Evolutionary conservation across 53 echinoderm and acorn worm species (phyloP), one percentile per base, ranked within the genome.

Genomic region (Henricia sp.): DNA sequence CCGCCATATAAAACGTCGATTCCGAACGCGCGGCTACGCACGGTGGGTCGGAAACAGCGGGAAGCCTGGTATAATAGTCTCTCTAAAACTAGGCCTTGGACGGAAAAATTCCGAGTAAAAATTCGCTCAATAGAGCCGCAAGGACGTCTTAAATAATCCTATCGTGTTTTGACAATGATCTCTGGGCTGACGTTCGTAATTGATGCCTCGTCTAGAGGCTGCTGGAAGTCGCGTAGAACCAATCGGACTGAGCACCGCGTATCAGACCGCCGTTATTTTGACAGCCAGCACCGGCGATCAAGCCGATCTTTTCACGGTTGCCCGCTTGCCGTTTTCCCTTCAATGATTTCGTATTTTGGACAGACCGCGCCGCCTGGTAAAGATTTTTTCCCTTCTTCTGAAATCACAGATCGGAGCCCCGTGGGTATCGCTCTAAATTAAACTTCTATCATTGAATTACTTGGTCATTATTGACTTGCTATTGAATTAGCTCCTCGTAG

Each of bases 161-260:
- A n/a, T n/a, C n/a, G n/a, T 80, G 80, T 80, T 80, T 64, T 39
- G 14, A 80, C 80, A 80, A 64, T 48, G 80, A 80, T 80, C 80
- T 33, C 35, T 44, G 24, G 27, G 69, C 41, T 26, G 14, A 33
- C 37, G 38, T 19, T n/a, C 21, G 2, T 38, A 38, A 67, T 38
- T 67, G 48, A 48, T 71, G 71, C 11, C 71, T n/a, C n/a, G n/a
- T n/a, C n/a, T n/a, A n/a, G 73, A n/a, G 54, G 55, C 50, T 20
- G 36, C 24, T 29, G 53, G 73, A 17, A 52, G 50, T 68, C 68
- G 53, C 16, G 19, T 52, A 16, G 50, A 34, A 54, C 73, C 52
- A 55, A 73, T 37, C 73, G 73, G 51, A 24, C 73, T 55, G 62
- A 73, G 35, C 52, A 35, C 34, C 36, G 53, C 73, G n/a, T n/a